Conservation (phyloP, 2,113 vertebrate species). For the Tiliqua scincoides region DNA sequence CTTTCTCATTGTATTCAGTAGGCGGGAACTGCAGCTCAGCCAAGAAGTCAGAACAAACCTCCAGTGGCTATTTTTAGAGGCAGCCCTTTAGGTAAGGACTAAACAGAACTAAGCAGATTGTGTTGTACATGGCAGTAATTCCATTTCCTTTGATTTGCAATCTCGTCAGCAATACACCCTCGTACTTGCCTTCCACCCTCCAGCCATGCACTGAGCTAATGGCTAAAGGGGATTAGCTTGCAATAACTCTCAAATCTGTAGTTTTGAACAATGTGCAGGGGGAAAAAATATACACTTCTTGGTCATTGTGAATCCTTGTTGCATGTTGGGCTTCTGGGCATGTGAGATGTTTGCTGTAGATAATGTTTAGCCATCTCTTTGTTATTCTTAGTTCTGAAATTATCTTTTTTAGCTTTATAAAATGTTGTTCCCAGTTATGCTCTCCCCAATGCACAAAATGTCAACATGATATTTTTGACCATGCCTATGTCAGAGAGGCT, state of each 20-base stretch:
- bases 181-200: background rate
- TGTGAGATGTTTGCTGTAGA: constrained; percentile 13
- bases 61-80: background rate
- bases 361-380: constrained; percentile 13
- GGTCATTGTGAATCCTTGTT: constrained; percentile 11
- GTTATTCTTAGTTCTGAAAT: constrained; percentile 33
- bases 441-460: constrained; percentile 16
- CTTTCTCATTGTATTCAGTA: constrained; percentile 10
- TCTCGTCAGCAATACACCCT: background rate
- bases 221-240: background rate
- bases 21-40: background rate
- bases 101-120: background rate
- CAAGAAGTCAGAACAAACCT: rapidly evolving
- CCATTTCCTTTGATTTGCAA: background rate
- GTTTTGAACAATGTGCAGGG: background rate
- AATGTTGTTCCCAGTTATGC: constrained; percentile 16
- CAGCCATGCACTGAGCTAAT: background rate
- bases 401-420: constrained; percentile 9
- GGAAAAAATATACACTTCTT: background rate
- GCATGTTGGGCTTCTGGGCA: constrained; percentile 19
- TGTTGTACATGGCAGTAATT: constrained; percentile 16
- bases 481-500: background rate
- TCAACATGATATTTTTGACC: background rate
- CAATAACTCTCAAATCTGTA: background rate
- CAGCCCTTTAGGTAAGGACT: background rate